These are phyloP conservation scores for Antidorcas marsupialis DNA, from an alignment of 2,113 vertebrate species.

Conservation along the genomic window DNA sequence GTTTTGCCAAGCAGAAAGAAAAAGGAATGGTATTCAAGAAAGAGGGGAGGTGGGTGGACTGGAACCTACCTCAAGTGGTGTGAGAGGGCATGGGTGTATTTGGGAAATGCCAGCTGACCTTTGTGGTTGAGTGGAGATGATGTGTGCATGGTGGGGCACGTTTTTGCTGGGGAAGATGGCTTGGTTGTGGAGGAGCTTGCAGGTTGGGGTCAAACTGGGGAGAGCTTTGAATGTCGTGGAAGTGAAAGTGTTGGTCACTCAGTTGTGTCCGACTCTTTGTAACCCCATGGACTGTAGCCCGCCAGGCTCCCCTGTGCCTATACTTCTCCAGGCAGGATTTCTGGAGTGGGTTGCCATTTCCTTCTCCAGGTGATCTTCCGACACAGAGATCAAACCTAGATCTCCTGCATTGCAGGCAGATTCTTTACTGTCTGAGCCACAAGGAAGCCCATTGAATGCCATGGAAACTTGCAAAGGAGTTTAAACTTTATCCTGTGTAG, in stretches of 20 bases:
- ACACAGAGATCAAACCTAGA: not conserved
- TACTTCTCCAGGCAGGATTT: not conserved
- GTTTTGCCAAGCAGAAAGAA: not conserved
- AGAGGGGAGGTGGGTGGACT: not conserved
- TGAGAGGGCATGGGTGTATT: not conserved
- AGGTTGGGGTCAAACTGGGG: not conserved
- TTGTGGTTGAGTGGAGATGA: not conserved
- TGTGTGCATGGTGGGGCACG: rapidly evolving
- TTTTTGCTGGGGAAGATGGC: not conserved
- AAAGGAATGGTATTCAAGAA: not conserved
- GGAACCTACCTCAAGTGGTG: not conserved
- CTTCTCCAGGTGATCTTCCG: not conserved
- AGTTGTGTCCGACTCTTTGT: not conserved
- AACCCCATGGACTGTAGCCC: not conserved
- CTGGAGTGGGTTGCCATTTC: not conserved
- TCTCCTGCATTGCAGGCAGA: not conserved
- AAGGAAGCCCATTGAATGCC: not conserved
- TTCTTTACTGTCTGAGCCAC: not conserved
- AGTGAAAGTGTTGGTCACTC: not conserved
- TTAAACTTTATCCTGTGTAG: not conserved
- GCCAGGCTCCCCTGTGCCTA: not conserved
- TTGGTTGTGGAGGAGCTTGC: not conserved
- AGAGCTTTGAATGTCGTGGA: not conserved
- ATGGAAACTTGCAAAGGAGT: not conserved
- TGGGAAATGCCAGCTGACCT: not conserved